Base-by-base conservation (phyloP, 2,113 vertebrate genomes). In the Platysternon megacephalum region DNA sequence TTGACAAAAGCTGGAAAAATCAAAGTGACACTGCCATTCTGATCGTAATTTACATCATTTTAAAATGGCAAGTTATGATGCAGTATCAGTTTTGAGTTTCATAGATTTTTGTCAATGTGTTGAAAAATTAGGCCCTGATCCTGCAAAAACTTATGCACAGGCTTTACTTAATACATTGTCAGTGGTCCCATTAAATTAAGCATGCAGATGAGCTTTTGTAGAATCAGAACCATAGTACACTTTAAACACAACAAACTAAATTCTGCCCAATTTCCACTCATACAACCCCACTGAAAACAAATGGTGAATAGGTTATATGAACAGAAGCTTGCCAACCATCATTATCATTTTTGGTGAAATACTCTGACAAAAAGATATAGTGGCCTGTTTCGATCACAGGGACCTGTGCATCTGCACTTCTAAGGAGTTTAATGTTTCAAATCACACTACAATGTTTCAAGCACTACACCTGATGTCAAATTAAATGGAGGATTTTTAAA, bases 11-110 rank as follows among this genome's bases (percentile, higher is more conserved):
- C 74, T 0, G 46, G 65, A 79, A 93, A 97, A 97, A 94, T 9
- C 74, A 95, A 44, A 96, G 88, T 79, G 92, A 92, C 87, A 95
- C 2, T 81, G 81, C 89, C 92, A 93, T 96, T 93, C 81, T 92
- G 89, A 94, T 96, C 94, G 89, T 93, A 96, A 92, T 89, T 96
- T 84, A 92, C 56, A 51, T 89, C 1, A 92, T 86, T 95, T 91
- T 58, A 51, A 97, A 95, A 39, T 53, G 56, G 29, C 22, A 95
- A 88, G 87, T 91, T 90, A 82, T 1, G 88, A 55, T 2, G 19
- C 26, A 92, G 44, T 84, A 94, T 78, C 78, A 93, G 39, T 48
- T 72, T 78, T 44, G 46, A 11, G 8, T 72, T 93, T 55, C 24
- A 21, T 0, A 8, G 79, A 94, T 58, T 53, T 61, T 94, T 92